phyloP scores from a whole-genome alignment of 2,888 invertebrate genomes.

The Tribolium freemani region DNA sequence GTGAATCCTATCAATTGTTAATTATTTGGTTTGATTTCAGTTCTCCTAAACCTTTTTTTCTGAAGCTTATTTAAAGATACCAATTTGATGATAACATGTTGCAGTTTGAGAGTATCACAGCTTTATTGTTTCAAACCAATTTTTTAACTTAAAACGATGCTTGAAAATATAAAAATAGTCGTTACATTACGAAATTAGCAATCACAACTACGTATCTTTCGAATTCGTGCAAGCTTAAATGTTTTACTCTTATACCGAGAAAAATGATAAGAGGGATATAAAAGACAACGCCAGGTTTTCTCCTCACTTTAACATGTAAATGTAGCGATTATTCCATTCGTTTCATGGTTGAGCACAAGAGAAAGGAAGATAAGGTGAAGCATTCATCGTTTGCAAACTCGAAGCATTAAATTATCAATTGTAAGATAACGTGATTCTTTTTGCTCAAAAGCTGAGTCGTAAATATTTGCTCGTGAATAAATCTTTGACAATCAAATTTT shows the following conservation, averaged over 20 bases:
- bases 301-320: conserved; percentile 18
- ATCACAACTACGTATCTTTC: neutral
- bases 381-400: neutral
- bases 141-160: too few species aligned
- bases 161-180: too few species aligned
- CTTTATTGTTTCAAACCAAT: too few species aligned
- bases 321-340: conserved; percentile 13
- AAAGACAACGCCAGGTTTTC: conserved; percentile 20
- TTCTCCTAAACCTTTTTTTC: neutral
- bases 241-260: conserved; percentile 4
- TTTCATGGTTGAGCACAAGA: neutral
- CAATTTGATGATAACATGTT: too few species aligned
- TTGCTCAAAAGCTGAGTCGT: neutral
- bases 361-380: conserved; percentile 2
- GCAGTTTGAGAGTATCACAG: too few species aligned
- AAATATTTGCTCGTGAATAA: neutral
- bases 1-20: too few species aligned
- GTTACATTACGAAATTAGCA: neutral
- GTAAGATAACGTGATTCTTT: neutral
- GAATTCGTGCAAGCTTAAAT: conserved; percentile 6
- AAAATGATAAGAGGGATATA: conserved; percentile 15
- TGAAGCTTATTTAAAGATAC: too few species aligned
- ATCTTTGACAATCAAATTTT: neutral
- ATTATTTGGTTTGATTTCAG: too few species aligned
- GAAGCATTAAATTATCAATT: conserved; percentile 11